These are phyloP conservation scores for Myiozetetes cayanensis DNA, from an alignment of 2,113 vertebrate species.

Conservation along the genomic window DNA sequence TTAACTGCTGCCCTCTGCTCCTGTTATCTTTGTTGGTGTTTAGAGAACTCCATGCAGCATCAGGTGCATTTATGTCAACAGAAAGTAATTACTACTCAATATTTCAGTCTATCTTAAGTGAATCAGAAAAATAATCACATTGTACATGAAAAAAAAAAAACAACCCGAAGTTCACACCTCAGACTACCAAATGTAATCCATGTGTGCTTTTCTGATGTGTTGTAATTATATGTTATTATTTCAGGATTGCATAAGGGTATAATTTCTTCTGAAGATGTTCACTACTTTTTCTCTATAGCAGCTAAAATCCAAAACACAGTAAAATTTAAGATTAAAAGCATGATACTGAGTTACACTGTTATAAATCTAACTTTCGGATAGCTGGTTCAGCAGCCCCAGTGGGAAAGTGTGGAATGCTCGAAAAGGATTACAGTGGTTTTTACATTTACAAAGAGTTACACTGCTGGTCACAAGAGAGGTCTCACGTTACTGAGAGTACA, in stretches of 20 bases:
- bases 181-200: background rate
- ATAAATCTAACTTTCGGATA: background rate
- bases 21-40: background rate
- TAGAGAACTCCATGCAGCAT: background rate
- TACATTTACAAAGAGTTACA: slow-evolving; percentile 39
- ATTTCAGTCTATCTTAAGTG: background rate
- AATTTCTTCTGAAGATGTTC: slow-evolving; percentile 21
- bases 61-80: background rate
- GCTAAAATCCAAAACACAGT: background rate
- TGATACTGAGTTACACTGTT: background rate
- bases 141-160: background rate
- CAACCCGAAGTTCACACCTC: slow-evolving; percentile 15
- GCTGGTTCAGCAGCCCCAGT: slow-evolving; percentile 2
- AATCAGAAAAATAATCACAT: slow-evolving; percentile 30
- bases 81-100: background rate
- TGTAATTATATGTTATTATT: slow-evolving; percentile 26
- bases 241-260: slow-evolving; percentile 20
- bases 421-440: slow-evolving; percentile 53
- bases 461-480: slow-evolving; percentile 46
- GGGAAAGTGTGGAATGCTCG: slow-evolving; percentile 50
- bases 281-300: slow-evolving; percentile 24
- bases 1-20: background rate
- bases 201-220: background rate
- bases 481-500: slow-evolving; percentile 51
- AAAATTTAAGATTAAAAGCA: slow-evolving; percentile 28